Evolutionary conservation across 2,888 invertebrate genomes (phyloP), one percentile per base, ranked within the genome.

Genomic region (Tachystola acroxantha): DNA sequence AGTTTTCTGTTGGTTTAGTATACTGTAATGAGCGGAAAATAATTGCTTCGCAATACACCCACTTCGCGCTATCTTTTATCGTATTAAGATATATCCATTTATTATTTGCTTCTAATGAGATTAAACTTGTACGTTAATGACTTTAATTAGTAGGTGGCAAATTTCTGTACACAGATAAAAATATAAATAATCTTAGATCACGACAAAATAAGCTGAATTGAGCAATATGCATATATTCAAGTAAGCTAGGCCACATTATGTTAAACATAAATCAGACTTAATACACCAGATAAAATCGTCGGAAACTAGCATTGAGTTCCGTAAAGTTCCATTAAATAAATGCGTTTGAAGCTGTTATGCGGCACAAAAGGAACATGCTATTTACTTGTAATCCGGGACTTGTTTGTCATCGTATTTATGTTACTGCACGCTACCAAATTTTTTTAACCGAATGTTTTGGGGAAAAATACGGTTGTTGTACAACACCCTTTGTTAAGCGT

Each of bases 391-490:
- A 77, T 77, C 70, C 69, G 40, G 42, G 50, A 51, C 58, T 64
- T 71, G 69, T 77, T 79, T 78, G 74, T 77, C 68, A 69, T 54
- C 14, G 27, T 4, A 16, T 27, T 27, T 6, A 14, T 14, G 29
- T 24, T 24, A 16, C 12, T 11, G 1, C 14, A 30, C 2, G 12
- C 7, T 10, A 30, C 29, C 7, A 14, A 41, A 66, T 72, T 76
- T 72, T 72, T 46, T 37, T 48, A 16, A 42, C 46, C 24, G n/a
- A 4, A 30, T 62, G 59, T 68, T 68, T 65, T 61, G 62, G 63
- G 57, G 66, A 65, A 59, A 69, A 68, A 66, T 56, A 68, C 64
- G 64, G 53, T 50, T 77, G 74, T 81, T 80, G 64, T 64, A 59
- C 60, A 75, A 81, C 73, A 70, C 48, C 50, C 65, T 44, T 82